phyloP scores from a whole-genome alignment of 2,888 invertebrate genomes.

The Apamea monoglypha region DNA sequence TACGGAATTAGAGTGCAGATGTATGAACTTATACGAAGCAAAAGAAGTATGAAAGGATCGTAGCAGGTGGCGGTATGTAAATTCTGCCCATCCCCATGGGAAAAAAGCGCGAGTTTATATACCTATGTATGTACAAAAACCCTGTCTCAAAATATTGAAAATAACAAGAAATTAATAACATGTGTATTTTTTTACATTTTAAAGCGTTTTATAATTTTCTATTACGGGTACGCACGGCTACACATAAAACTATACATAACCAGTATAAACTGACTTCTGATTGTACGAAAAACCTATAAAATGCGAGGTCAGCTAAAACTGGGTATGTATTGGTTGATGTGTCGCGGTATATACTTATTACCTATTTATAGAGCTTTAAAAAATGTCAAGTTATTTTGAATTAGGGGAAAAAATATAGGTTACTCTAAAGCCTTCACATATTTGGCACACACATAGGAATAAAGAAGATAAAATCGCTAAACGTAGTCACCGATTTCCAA shows the following conservation, averaged over 20 bases:
- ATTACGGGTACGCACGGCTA: background rate
- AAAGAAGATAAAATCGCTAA: background rate
- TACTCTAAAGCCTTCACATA: background rate
- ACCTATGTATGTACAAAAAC: too few relatives aligned
- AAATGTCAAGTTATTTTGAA: conserved; percentile 17
- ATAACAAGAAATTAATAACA: background rate
- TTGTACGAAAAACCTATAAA: background rate
- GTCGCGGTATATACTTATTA: background rate
- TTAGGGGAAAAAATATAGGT: background rate
- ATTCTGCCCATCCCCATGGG: too few relatives aligned
- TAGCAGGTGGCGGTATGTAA: too few relatives aligned
- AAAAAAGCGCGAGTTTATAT: too few relatives aligned
- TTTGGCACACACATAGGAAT: conserved; percentile 20
- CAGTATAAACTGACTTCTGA: too few relatives aligned
- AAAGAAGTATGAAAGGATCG: too few relatives aligned
- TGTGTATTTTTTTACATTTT: background rate
- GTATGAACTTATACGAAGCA: too few relatives aligned
- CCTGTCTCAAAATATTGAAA: background rate
- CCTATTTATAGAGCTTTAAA: conserved; percentile 6
- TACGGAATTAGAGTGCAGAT: too few relatives aligned
- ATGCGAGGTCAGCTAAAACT: background rate
- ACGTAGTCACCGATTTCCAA: background rate
- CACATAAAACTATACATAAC: too few relatives aligned
- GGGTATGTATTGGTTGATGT: background rate
- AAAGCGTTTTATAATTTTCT: background rate